These are phyloP conservation scores for Helobdella robusta DNA, from an alignment of 2,888 invertebrate species.

Conservation along the genomic window DNA sequence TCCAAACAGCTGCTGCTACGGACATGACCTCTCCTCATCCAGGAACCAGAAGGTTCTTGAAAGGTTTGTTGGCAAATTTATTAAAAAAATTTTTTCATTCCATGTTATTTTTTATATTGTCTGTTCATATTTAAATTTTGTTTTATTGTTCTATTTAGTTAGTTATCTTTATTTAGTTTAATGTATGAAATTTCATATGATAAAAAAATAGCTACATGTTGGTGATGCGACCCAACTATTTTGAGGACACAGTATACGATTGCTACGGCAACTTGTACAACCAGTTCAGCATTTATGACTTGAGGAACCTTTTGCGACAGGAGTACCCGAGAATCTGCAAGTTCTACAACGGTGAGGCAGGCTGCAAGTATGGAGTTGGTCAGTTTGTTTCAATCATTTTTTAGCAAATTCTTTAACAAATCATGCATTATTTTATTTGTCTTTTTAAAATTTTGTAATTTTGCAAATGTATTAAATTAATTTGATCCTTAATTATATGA, in stretches of 20 bases:
- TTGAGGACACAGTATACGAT: too few relatives aligned
- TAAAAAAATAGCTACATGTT: too few relatives aligned
- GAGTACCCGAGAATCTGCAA: constrained; percentile 28
- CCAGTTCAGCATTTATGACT: neutral
- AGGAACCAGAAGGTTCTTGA: constrained; percentile 19
- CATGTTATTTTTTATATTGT: neutral
- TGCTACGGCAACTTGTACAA: too few relatives aligned
- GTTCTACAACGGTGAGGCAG: constrained; percentile 28
- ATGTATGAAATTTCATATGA: neutral
- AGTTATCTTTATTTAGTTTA: neutral
- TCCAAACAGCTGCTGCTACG: constrained; percentile 18
- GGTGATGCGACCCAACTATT: too few relatives aligned
- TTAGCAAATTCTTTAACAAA: too few relatives aligned
- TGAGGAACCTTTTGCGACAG: constrained; percentile 2
- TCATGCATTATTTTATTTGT: too few relatives aligned
- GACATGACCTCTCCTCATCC: constrained; percentile 15
- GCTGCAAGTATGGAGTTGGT: constrained; percentile 22
- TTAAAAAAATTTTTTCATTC: neutral
- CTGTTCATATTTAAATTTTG: too few relatives aligned
- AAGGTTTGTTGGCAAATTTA: neutral
- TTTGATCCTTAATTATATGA: too few relatives aligned
- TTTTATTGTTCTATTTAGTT: too few relatives aligned
- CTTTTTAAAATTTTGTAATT: too few relatives aligned
- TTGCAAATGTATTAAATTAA: too few relatives aligned
- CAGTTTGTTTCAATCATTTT: too few relatives aligned